Evolutionary conservation across 2,113 vertebrate species (phyloP), one percentile per base, ranked within the genome.

Genomic region (Colinus virginianus): DNA sequence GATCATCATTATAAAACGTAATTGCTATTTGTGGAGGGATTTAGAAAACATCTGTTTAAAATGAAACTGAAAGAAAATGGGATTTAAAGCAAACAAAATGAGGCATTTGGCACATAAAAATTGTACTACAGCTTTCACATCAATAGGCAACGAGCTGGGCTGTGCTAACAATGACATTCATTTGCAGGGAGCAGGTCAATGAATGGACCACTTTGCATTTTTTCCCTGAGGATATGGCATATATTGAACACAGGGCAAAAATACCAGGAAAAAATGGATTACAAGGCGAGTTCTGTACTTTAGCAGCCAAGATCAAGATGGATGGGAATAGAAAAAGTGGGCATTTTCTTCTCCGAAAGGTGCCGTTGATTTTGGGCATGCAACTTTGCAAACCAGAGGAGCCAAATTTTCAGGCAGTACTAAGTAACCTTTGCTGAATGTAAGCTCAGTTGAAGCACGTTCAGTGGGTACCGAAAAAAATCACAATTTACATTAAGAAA

Each of bases 31-130:
- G 61, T 70, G 42, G 17, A 89, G 22, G 38, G 71, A 84, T 92
- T 90, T 87, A 63, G 78, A 89, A 89, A 94, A 89, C 84, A 95
- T 84, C 80, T 90, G 84, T 74, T 95, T 82, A 89, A 94, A 90
- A 93, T 87, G 81, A 91, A 94, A 90, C 81, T n/a, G 78, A 74
- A 85, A 78, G 62, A 81, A 95, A 95, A 84, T 8, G 1, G 49
- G 84, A 87, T 74, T 92, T 87, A 78, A 92, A 92, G 90, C 95
- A 92, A 96, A 92, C 71, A 93, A 83, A 96, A 74, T 34, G 67
- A 94, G 78, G 80, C 67, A 81, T 67, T 89, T 95, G 90, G 89
- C 89, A 95, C 75, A 87, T 40, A 81, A 88, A 91, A 93, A 62
- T 4, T 32, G 63, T n/a, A 70, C 63, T 69, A n/a, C 69, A 88